phyloP scores from a whole-genome alignment of 2,888 invertebrate species.

The Hybos culiciformis region DNA sequence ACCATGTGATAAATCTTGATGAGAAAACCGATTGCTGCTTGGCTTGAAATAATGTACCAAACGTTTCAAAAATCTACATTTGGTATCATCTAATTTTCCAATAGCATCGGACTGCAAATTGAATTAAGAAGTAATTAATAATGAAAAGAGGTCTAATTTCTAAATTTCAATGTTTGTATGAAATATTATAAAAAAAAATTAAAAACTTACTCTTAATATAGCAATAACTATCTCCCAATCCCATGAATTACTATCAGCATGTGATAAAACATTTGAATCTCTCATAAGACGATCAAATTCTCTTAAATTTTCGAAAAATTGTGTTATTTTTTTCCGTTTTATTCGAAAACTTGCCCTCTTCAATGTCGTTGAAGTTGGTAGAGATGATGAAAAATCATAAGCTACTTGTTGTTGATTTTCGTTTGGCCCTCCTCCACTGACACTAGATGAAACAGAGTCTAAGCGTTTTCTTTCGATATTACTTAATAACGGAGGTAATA shows the following conservation, averaged over 20 bases:
- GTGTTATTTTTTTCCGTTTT: constrained; percentile 37
- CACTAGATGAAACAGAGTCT: constrained; percentile 37
- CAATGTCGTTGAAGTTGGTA: constrained; percentile 17
- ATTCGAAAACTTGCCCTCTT: constrained; percentile 31
- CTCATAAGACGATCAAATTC: constrained; percentile 56
- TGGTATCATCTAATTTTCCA: constrained; percentile 50
- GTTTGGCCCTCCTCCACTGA: constrained; percentile 18
- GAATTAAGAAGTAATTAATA: constrained; percentile 17
- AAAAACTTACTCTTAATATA: constrained; percentile 51
- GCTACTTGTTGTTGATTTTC: neutral
- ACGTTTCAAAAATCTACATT: constrained; percentile 54
- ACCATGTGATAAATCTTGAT: constrained; percentile 53
- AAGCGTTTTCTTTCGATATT: constrained; percentile 33
- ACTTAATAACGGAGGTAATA: constrained; percentile 13
- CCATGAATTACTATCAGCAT: constrained; percentile 74
- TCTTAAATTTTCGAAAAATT: constrained; percentile 41
- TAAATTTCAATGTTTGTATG: neutral
- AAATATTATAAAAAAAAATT: neutral
- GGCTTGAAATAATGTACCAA: constrained; percentile 78
- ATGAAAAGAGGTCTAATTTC: constrained; percentile 8
- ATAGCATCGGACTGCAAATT: constrained; percentile 35
- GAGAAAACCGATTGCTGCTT: constrained; percentile 73
- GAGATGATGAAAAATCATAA: constrained; percentile 2
- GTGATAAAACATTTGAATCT: constrained; percentile 66
- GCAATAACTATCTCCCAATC: constrained; percentile 85